Evolutionary conservation across 2,113 vertebrate genomes (phyloP).

Genomic region (Sinosuthora webbiana): DNA sequence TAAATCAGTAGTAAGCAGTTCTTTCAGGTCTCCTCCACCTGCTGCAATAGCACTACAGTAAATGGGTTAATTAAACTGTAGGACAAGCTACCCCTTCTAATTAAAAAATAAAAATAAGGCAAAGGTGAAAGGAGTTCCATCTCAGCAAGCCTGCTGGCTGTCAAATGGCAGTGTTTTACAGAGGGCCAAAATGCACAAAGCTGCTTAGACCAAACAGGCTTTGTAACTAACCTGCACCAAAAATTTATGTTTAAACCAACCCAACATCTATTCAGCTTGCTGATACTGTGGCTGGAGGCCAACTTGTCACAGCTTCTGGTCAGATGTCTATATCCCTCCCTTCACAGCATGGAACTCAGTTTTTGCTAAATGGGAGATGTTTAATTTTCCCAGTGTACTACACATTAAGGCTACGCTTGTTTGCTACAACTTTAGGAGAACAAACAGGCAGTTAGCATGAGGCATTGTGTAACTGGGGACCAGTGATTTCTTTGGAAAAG

Average conservation of each 20-base stretch:
- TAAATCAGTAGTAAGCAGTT: neutral
- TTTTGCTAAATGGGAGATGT: neutral
- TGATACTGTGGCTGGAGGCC: neutral
- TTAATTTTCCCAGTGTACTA: neutral
- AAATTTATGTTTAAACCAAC: neutral
- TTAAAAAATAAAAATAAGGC: neutral
- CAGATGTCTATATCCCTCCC: neutral
- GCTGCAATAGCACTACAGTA: neutral
- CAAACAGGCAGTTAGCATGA: neutral
- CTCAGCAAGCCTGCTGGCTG: neutral
- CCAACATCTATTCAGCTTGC: neutral
- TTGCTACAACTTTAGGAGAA: neutral
- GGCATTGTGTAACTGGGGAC: neutral
- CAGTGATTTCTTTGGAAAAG: neutral
- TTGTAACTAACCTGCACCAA: neutral
- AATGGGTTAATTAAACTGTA: neutral
- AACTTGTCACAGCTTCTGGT: neutral
- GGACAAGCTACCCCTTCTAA: neutral
- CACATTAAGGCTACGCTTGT: neutral
- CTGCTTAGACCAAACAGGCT: neutral
- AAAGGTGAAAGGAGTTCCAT: neutral
- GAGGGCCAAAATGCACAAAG: neutral
- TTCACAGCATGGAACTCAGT: neutral
- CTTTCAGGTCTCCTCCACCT: neutral
- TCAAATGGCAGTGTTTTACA: neutral